These are phyloP conservation scores for Falco concolor DNA, from an alignment of 2,797 vertebrate genomes.

Conservation along the genomic window DNA sequence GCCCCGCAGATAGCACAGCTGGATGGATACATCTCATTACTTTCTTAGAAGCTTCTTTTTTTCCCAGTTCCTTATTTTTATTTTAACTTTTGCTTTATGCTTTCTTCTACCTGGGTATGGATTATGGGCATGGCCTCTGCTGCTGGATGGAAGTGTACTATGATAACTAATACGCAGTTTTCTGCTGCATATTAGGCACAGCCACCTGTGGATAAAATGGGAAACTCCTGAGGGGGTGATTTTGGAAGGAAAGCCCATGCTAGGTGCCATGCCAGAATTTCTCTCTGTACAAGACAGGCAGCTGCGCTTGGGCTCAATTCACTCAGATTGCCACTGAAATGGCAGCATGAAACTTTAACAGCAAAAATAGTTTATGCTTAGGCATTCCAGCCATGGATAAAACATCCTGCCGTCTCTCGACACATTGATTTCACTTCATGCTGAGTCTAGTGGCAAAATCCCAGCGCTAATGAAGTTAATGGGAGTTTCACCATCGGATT, in stretches of 20 bases:
- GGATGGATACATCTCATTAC: background rate
- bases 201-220: background rate
- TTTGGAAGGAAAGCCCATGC: background rate
- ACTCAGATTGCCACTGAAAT: background rate
- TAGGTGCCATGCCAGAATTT: background rate
- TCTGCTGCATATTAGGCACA: background rate
- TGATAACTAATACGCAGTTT: background rate
- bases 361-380: background rate
- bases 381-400: background rate
- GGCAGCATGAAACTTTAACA: background rate
- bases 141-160: background rate
- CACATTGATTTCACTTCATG: background rate
- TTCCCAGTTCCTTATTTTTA: background rate
- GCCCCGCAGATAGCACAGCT: conserved; percentile 6
- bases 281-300: background rate
- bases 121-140: background rate
- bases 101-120: background rate
- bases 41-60: conserved; percentile 5
- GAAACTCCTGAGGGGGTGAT: background rate
- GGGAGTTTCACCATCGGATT: background rate
- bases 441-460: conserved; percentile 20
- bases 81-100: background rate
- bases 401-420: background rate
- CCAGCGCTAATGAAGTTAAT: background rate
- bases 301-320: background rate